phyloP scores from a whole-genome alignment of 2,888 invertebrate genomes.

The Dastarcus helophoroides region DNA sequence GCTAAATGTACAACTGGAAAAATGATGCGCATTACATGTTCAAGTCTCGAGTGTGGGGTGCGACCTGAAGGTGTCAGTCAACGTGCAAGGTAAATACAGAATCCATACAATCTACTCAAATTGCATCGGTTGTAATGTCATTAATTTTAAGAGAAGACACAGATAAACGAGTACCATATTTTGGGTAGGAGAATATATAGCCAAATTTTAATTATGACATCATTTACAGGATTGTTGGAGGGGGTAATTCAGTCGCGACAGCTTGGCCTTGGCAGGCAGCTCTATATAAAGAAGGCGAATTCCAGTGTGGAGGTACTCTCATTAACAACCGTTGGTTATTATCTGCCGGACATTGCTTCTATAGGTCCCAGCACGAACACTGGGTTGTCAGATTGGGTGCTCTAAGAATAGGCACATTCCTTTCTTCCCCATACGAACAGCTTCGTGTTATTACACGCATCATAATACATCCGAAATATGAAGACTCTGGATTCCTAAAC shows the following conservation, averaged over 20 bases:
- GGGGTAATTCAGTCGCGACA: constrained; percentile 62
- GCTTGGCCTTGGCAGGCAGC: constrained; percentile 85
- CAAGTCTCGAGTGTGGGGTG: constrained; percentile 58
- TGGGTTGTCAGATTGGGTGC: constrained; percentile 76
- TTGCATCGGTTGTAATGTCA: no score
- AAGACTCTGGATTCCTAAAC: constrained; percentile 65
- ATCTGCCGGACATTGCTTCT: constrained; percentile 74
- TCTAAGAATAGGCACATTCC: constrained; percentile 56
- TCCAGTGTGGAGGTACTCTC: constrained; percentile 71
- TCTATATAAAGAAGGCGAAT: constrained; percentile 71
- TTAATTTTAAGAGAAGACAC: no score
- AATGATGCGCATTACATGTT: constrained; percentile 56
- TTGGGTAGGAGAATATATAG: no score
- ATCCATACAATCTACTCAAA: no score
- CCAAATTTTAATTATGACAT: no score
- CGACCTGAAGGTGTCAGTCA: constrained; percentile 52
- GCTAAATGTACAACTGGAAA: constrained; percentile 50
- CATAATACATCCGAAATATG: constrained; percentile 61
- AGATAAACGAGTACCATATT: no score
- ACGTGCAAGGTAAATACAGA: constrained; percentile 50
- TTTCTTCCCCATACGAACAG: constrained; percentile 66
- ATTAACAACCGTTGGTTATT: constrained; percentile 61
- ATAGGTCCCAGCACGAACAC: constrained; percentile 58
- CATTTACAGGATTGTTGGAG: constrained; percentile 68
- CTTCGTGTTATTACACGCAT: constrained; percentile 52